Base-by-base conservation (phyloP, 1,140 invertebrate species). In the Drosophila hydei region DNA sequence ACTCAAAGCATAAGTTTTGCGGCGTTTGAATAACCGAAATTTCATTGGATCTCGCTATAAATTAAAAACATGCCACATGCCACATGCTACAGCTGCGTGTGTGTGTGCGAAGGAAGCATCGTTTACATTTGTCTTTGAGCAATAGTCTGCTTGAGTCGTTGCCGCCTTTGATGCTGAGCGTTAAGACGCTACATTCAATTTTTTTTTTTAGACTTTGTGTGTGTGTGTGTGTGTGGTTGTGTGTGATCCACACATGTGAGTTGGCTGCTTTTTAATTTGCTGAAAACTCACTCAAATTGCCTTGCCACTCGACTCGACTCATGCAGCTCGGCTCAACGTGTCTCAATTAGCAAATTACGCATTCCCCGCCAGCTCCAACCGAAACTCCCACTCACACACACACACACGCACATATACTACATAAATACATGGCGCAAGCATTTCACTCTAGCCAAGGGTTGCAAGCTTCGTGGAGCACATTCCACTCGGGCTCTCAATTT, bases 271-370 rank as follows among this genome's bases (percentile, higher is more conserved):
- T 70, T 55, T 50, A 70, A 48, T 71, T 71, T 71, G 51, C 45
- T 43, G 33, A 33, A 18, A 50, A 58, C 36, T 51, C 59, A 70
- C 67, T 63, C 72, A 56, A 59, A 47, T 52, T 61, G 9, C 6
- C 42, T n/a, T 21, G 43, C 21, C 67, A 61, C 61, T 59, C 69
- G 9, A 75, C 43, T 45, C 52, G 72, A 45, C 27, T 80, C 25
- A 27, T 43, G 19, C 77, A 43, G 51, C 74, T 69, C 42, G 14
- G 58, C 69, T 85, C 78, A 64, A 78, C 75, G 73, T 79, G 81
- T 87, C 81, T 87, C 81, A 87, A 87, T 87, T 87, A 87, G 77
- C 81, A 87, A 84, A 84, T 84, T 84, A 84, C 75, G 69, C 65
- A 36, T 43, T 38, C 60, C 25, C 56, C 25, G 30, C 30, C 60